Evolutionary conservation across 2,888 invertebrate species (phyloP).

Genomic region (Magallana nippona): DNA sequence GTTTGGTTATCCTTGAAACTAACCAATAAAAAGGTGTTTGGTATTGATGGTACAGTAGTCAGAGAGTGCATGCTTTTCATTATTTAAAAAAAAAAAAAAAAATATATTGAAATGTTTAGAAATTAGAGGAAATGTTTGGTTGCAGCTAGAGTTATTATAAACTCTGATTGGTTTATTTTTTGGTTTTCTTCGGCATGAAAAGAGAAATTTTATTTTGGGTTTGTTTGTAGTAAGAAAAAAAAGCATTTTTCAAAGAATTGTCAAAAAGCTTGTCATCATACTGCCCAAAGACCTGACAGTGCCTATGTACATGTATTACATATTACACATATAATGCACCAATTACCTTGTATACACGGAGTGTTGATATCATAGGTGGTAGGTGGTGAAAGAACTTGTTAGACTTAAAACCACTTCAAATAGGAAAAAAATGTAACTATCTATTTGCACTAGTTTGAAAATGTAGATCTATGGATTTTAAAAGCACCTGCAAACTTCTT

Average conservation of each 20-base stretch:
- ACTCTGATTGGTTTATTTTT: too few relatives aligned
- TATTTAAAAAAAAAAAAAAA: too few relatives aligned
- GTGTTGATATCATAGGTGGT: neutral
- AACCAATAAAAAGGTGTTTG: neutral
- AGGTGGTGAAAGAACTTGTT: neutral
- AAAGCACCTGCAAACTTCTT: constrained; percentile 16
- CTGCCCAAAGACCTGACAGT: neutral
- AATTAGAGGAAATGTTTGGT: too few relatives aligned
- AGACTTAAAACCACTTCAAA: neutral
- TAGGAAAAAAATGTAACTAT: too few relatives aligned
- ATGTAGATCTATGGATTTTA: neutral
- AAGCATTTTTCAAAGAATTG: constrained; percentile 25
- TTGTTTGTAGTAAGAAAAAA: neutral
- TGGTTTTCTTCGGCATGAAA: neutral
- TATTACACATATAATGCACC: too few relatives aligned
- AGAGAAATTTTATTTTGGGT: neutral
- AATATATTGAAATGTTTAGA: too few relatives aligned
- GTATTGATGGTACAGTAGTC: too few relatives aligned
- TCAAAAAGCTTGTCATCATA: neutral
- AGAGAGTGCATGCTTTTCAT: too few relatives aligned
- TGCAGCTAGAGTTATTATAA: too few relatives aligned
- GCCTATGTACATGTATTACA: too few relatives aligned
- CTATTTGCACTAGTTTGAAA: neutral
- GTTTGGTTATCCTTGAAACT: neutral
- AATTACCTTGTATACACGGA: too few relatives aligned